These are phyloP conservation scores for Labrus mixtus DNA, from an alignment of 2,113 vertebrate genomes.

Conservation along the genomic window DNA sequence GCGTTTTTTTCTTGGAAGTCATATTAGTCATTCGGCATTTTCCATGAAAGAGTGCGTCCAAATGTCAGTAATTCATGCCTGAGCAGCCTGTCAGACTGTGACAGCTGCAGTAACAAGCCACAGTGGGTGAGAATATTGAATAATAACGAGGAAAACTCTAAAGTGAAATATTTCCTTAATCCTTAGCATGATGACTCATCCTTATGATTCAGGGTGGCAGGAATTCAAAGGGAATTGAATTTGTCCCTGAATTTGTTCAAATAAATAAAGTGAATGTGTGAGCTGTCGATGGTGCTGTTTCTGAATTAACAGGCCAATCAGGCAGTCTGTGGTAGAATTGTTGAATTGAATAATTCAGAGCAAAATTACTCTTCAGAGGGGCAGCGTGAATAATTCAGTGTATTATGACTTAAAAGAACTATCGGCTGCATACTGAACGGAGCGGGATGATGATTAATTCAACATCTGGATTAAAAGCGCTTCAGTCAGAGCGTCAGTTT, in stretches of 20 bases:
- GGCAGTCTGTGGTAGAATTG: constrained; percentile 68
- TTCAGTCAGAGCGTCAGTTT: constrained; percentile 64
- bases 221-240: constrained; percentile 28
- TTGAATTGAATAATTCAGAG: constrained; percentile 84
- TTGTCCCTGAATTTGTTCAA: constrained; percentile 16
- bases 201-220: constrained; percentile 34
- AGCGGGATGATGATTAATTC: constrained; percentile 80
- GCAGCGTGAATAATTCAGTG: constrained; percentile 84
- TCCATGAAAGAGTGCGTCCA: not conserved
- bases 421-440: constrained; percentile 67
- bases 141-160: not conserved
- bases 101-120: not conserved
- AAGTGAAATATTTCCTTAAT: constrained; percentile 37
- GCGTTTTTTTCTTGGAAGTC: constrained; percentile 11
- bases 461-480: constrained; percentile 80
- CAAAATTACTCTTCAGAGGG: constrained; percentile 81
- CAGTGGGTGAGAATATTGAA: constrained; percentile 5
- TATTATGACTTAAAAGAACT: constrained; percentile 85
- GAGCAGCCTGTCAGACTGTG: not conserved
- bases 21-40: constrained; percentile 7
- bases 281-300: constrained; percentile 47
- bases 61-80: not conserved
- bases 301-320: constrained; percentile 72
- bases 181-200: constrained; percentile 39
- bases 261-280: constrained; percentile 30